phyloP scores from a whole-genome alignment of 2,888 invertebrate genomes.

The Galeopsomyia nigrocyanea region DNA sequence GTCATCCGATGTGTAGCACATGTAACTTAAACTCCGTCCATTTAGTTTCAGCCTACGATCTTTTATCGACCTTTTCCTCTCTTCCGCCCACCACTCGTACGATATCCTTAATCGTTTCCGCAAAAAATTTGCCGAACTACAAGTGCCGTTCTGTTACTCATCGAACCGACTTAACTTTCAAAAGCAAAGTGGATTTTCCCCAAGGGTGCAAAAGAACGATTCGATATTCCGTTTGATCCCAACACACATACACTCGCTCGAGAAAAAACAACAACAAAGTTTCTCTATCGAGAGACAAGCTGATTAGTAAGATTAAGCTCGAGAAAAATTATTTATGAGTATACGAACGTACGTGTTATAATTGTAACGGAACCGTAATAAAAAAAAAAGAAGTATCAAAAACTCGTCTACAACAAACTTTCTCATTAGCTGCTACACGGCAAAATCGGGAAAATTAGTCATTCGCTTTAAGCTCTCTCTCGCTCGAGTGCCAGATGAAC shows the following conservation, averaged over 20 bases:
- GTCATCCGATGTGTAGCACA: background rate
- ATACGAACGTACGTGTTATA: too few species aligned
- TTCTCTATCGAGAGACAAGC: too few species aligned
- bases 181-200: constrained; percentile 9
- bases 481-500: too few species aligned
- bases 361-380: background rate
- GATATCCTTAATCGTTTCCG: constrained; percentile 5
- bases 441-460: too few species aligned
- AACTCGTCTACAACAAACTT: too few species aligned
- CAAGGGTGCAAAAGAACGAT: background rate
- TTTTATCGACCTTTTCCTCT: background rate
- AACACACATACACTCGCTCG: too few species aligned
- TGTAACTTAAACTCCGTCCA: constrained; percentile 1
- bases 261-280: background rate
- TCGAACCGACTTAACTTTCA: constrained; percentile 12
- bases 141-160: too few species aligned
- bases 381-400: background rate
- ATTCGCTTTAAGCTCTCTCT: too few species aligned
- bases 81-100: background rate
- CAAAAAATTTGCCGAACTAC: constrained; percentile 20
- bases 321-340: too few species aligned
- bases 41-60: background rate
- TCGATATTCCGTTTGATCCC: constrained; percentile 29
- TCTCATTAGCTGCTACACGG: too few species aligned
- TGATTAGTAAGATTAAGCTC: too few species aligned